Evolutionary conservation across 2,888 invertebrate genomes (phyloP), one percentile per base, ranked within the genome.

Genomic region (Heliconius sara): DNA sequence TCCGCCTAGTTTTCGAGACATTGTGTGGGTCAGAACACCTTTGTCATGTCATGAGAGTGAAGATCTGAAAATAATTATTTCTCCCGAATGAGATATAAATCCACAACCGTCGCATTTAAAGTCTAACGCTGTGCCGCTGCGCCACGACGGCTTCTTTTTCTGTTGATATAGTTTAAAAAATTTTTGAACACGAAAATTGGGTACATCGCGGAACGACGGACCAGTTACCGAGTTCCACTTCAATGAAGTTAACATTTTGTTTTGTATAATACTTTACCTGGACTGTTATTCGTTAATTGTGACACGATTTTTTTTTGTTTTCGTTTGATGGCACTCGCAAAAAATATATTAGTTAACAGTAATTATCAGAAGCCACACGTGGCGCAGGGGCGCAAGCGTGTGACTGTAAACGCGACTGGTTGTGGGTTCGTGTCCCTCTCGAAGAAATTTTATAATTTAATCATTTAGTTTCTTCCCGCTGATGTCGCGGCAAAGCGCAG

Each of bases 111-210:
- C 60, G 22, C n/a, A n/a, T 10, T n/a, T n/a, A 60, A n/a, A 60
- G 10, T n/a, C n/a, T n/a, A 39, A 39, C 34, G 34, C 34, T 39
- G 34, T 39, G 60, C n/a, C 10, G n/a, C n/a, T 60, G 10, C 60
- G 19, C 10, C 10, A n/a, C n/a, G 10, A 60, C 22, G n/a, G 1
- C 82, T 77, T 81, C 80, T 77, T 80, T 82, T 83, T 85, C 85
- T 86, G 84, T 84, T 84, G 86, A 84, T 86, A 86, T 85, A 83
- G 85, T 85, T 86, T 84, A 86, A 85, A 84, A 86, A 86, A 86
- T 83, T 83, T 84, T 85, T 81, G 83, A 84, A 82, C 82, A 85
- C 84, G 84, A 83, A 82, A 83, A 82, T 83, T 81, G 83, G 82
- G 73, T 74, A 73, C 82, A 78, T 81, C 81, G 83, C 63, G 66